Base-by-base conservation (phyloP, 1,140 invertebrate species). In the Magallana ariakensis region DNA sequence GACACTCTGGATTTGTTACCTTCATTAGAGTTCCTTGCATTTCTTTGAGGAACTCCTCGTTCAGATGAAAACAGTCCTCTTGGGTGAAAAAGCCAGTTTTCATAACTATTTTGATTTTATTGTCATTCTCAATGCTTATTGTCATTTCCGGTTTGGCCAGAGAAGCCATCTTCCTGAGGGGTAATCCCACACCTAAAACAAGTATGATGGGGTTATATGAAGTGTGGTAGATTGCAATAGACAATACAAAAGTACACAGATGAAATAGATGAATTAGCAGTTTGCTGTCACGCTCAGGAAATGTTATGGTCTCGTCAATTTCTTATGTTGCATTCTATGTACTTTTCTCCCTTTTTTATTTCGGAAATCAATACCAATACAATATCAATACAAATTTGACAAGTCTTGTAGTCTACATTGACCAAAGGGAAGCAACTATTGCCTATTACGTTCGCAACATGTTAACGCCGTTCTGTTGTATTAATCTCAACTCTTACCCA, bases 91-190 rank as follows among this genome's bases (percentile, higher is more conserved):
- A 86, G 1, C 81, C 87, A 10, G 85, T 87, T 53, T 86, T 84
- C n/a, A 81, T 90, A 7, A 33, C 19, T 13, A 89, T 87, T 6
- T 56, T 60, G 33, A 90, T 85, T 57, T 22, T 87, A 19, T 81
- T 55, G 54, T 87, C 87, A 62, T 85, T 88, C 11, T 90, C 89
- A 22, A 88, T 83, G 0, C 46, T 55, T 11, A 90, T 89, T 26
- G 60, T 80, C 81, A 89, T 87, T 81, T 84, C 85, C 46, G 90
- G 90, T 56, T 86, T 90, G 8, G 88, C 26, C 10, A 86, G 55
- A n/a, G 86, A 62, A 46, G 90, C 90, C 88, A 90, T 87, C 81
- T 90, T 89, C 56, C 90, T 19, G 8, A 87, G 19, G 33, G 87
- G 9, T 62, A 89, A 75, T 53, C 89, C 89, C 19, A 88, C 56